Evolutionary conservation across 2,113 vertebrate genomes (phyloP).

Genomic region (Sturnus vulgaris): DNA sequence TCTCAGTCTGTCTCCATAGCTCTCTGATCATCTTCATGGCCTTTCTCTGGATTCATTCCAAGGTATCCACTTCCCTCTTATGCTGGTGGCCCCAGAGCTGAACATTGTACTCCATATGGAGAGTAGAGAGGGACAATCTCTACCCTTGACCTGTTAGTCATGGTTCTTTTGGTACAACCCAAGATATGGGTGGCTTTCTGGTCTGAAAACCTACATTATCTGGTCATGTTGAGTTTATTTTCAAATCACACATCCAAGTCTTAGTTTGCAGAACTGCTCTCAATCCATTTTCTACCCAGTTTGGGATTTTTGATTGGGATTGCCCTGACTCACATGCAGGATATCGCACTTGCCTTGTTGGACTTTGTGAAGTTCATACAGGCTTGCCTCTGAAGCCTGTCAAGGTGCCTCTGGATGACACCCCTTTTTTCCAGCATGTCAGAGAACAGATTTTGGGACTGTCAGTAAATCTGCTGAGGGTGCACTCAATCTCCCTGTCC

Average conservation of each 20-base stretch:
- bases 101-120: no score
- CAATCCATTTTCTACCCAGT: background rate
- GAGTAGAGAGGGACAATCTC: background rate
- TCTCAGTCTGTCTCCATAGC: background rate
- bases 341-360: background rate
- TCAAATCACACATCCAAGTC: background rate
- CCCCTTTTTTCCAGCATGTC: background rate
- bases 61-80: background rate
- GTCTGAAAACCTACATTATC: background rate
- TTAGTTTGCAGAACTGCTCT: background rate
- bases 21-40: background rate
- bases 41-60: background rate
- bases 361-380: background rate
- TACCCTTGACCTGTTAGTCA: background rate
- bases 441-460: background rate
- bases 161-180: background rate
- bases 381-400: rapidly evolving
- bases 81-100: background rate
- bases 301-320: background rate
- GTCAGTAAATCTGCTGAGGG: background rate
- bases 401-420: background rate
- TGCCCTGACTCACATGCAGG: background rate
- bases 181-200: background rate
- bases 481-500: background rate
- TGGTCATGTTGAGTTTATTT: background rate